phyloP scores from a whole-genome alignment of 1,140 invertebrate genomes.

The Papilio glaucus region DNA sequence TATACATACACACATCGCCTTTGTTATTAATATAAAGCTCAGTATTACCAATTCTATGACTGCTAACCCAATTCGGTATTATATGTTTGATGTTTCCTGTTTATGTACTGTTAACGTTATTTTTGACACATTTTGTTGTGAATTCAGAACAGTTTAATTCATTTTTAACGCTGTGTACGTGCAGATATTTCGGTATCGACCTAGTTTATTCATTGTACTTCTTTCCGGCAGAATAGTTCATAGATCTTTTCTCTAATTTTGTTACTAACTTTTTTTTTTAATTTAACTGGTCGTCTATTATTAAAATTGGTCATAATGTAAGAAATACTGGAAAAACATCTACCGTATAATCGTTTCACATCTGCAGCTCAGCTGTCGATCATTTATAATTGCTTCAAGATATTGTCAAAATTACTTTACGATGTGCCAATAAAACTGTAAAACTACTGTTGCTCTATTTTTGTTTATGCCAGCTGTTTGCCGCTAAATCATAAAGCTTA shows the following conservation, averaged over 20 bases:
- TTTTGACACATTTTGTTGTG: background rate
- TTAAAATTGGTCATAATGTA: background rate
- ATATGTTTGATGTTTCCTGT: background rate
- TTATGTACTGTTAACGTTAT: background rate
- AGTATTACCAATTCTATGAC: background rate
- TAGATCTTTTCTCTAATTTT: background rate
- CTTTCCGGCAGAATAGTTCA: background rate
- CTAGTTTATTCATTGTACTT: background rate
- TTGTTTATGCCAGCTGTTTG: slow-evolving; percentile 7
- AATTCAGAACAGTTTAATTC: slow-evolving; percentile 20
- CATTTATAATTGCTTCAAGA: background rate
- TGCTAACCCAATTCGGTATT: background rate
- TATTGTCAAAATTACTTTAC: background rate
- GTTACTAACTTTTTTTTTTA: background rate
- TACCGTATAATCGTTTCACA: background rate
- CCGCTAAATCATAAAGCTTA: background rate
- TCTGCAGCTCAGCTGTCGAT: background rate
- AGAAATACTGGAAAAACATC: background rate
- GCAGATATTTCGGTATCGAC: slow-evolving; percentile 14
- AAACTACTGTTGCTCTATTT: slow-evolving; percentile 20
- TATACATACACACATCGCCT: no score
- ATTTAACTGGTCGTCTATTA: no score
- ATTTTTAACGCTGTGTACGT: slow-evolving; percentile 45
- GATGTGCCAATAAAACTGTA: background rate
- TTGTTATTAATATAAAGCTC: no score